Evolutionary conservation across 35 echinoderm and acorn worm genomes (phyloP).

Genomic region (Hemicentrotus pulcherrimus): DNA sequence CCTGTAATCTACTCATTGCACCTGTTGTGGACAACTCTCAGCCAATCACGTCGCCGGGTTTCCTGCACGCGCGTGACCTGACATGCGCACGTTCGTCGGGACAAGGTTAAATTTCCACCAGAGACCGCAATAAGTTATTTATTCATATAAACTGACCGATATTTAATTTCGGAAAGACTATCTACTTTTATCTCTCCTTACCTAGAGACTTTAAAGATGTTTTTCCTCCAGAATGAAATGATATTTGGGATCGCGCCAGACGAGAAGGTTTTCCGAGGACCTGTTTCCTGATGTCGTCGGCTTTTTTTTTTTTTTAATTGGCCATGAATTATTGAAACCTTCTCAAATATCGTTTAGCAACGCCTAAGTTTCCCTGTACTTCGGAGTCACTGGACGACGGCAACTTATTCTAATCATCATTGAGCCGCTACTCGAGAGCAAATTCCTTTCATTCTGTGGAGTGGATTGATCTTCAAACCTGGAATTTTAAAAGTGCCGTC

Average conservation of each 20-base stretch:
- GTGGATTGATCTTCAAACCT: not conserved
- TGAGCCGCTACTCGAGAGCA: not conserved
- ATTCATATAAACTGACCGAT: not conserved
- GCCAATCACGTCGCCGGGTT: not conserved
- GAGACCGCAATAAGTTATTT: not conserved
- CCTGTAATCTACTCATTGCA: not conserved
- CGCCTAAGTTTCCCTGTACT: not conserved
- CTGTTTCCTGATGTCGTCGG: not conserved
- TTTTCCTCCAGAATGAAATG: not conserved
- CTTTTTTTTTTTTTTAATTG: not conserved
- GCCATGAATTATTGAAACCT: not conserved
- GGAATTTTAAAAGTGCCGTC: not conserved
- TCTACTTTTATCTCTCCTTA: not conserved
- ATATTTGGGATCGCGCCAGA: not conserved
- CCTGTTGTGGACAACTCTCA: not conserved
- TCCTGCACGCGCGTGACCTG: not conserved
- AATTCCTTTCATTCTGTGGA: not conserved
- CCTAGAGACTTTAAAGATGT: not conserved
- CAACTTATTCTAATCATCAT: not conserved
- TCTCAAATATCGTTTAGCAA: not conserved
- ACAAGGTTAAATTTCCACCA: not conserved
- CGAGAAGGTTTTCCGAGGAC: not conserved
- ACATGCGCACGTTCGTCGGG: not conserved
- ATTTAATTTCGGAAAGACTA: conserved; percentile 5
- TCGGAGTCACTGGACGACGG: not conserved